These are phyloP conservation scores for Aurelia aurita complex sp. Pacific DNA, from an alignment of 30 jellyfish, hydroid and myxozoan genomes.

Conservation along the genomic window DNA sequence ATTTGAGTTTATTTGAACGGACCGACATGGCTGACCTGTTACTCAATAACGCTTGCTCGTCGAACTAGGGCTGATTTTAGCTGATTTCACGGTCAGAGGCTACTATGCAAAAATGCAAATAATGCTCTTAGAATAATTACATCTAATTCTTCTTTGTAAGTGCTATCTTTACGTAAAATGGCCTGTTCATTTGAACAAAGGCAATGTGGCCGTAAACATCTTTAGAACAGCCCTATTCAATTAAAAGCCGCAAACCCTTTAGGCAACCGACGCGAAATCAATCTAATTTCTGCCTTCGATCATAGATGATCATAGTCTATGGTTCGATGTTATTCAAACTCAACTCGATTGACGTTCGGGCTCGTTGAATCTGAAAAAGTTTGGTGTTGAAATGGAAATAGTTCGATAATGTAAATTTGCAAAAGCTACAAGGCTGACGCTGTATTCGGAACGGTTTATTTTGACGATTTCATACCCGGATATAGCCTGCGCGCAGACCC, in stretches of 20 bases:
- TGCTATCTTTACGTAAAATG: conserved; percentile 13
- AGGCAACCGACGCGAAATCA: too few species aligned
- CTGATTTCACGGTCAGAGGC: conserved; percentile 15
- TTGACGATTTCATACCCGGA: too few species aligned
- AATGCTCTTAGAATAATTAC: conserved; percentile 23
- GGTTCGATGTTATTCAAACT: too few species aligned
- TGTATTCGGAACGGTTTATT: too few species aligned
- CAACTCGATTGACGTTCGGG: too few species aligned
- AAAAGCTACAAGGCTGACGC: too few species aligned
- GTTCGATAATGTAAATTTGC: too few species aligned
- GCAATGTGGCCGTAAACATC: background rate
- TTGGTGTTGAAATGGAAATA: too few species aligned
- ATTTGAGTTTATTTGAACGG: background rate
- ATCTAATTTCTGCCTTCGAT: too few species aligned
- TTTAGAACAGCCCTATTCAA: background rate
- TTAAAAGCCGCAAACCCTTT: background rate
- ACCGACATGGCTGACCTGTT: conserved; percentile 44
- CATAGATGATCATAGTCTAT: too few species aligned
- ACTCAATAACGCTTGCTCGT: background rate
- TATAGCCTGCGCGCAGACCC: too few species aligned
- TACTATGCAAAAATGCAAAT: background rate
- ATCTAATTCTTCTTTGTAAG: conserved; percentile 20
- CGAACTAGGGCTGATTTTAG: conserved; percentile 1
- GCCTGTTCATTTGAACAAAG: background rate
- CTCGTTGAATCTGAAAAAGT: too few species aligned